A percentile compares a stretch with the other conserved stretches of the same genome.
Conservation (phyloP, 2,113 vertebrate species). For the Chionomys nivalis region DNA sequence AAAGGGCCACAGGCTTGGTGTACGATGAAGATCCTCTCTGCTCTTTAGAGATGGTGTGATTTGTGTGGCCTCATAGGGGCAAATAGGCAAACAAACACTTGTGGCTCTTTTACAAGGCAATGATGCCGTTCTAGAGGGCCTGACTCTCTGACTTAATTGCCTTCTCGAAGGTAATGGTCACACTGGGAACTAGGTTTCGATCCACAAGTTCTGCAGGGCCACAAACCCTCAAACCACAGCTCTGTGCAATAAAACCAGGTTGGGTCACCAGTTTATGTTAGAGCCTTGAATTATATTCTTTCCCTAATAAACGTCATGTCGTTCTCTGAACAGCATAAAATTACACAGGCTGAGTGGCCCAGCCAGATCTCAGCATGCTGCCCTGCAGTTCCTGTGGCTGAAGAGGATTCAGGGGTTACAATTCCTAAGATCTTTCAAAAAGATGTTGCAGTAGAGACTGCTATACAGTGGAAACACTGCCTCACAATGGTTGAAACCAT, state of each 20-base stretch:
- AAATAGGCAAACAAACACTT: neutral
- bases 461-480: neutral
- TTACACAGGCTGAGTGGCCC: neutral
- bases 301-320: neutral
- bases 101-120: neutral
- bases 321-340: neutral
- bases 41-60: neutral
- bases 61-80: neutral
- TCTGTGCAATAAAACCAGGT: neutral
- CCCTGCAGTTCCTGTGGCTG: neutral
- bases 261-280: neutral
- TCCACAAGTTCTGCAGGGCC: neutral
- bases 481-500: neutral
- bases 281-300: neutral
- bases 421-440: neutral
- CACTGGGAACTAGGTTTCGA: neutral
- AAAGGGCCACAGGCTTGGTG: neutral
- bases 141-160: neutral
- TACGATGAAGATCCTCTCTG: neutral
- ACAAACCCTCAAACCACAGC: neutral
- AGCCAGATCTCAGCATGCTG: constrained; percentile 8
- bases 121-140: neutral
- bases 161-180: neutral
- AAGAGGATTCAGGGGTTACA: neutral
- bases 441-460: neutral